Percentiles rank a stretch among this genome's conserved stretches.
These are phyloP conservation scores for Agrochola lychnidis DNA, from an alignment of 2,888 invertebrate species.

Conservation along the genomic window DNA sequence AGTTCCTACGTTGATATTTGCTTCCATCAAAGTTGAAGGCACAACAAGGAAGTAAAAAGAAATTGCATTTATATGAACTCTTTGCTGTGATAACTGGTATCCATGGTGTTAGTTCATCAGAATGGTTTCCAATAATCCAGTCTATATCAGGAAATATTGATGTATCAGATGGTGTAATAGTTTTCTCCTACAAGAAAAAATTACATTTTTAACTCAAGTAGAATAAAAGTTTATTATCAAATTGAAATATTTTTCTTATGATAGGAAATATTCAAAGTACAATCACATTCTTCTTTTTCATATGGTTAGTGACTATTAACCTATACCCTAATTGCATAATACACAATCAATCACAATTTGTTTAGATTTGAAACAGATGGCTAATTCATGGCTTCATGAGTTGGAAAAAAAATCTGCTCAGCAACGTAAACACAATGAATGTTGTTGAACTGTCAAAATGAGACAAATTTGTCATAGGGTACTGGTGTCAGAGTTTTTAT, in stretches of 20 bases:
- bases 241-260: background rate
- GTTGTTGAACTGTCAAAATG: too few relatives aligned
- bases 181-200: conserved; percentile 89
- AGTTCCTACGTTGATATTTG: conserved; percentile 94
- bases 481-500: too few relatives aligned
- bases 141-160: conserved; percentile 93
- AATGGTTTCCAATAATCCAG: conserved; percentile 99
- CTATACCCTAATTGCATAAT: too few relatives aligned
- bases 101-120: conserved; percentile 99
- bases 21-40: conserved; percentile 96
- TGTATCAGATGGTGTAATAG: conserved; percentile 93
- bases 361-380: too few relatives aligned
- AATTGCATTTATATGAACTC: conserved; percentile 94
- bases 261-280: background rate
- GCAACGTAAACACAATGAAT: too few relatives aligned
- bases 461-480: too few relatives aligned
- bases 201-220: conserved; percentile 4
- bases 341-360: too few relatives aligned
- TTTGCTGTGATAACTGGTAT: conserved; percentile 97
- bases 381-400: too few relatives aligned
- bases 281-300: too few relatives aligned
- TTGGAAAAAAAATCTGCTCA: too few relatives aligned
- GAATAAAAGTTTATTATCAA: background rate
- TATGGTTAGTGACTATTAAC: too few relatives aligned
- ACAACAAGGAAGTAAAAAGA: conserved; percentile 98